Percentiles rank a stretch among this genome's conserved stretches.
These are phyloP conservation scores for Labrus mixtus DNA, from an alignment of 2,113 vertebrate genomes.

Conservation along the genomic window DNA sequence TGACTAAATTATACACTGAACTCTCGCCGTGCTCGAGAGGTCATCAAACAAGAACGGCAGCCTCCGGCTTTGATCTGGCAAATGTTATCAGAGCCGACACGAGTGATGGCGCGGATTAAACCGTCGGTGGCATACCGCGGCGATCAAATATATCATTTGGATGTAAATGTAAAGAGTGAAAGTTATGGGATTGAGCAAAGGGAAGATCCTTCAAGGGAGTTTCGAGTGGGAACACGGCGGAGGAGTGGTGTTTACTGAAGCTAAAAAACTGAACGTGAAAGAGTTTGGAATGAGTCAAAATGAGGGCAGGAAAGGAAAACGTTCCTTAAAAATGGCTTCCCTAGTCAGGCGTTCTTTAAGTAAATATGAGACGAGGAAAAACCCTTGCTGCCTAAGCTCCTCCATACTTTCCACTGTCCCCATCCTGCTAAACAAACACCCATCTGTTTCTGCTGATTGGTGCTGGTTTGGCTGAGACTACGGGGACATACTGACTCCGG, in stretches of 20 bases:
- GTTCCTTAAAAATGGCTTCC: constrained; percentile 46
- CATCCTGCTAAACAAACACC: constrained; percentile 69
- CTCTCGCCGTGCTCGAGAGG: constrained; percentile 36
- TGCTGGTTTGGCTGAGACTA: constrained; percentile 64
- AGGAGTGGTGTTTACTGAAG: constrained; percentile 15
- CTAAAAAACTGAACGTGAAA: constrained; percentile 11
- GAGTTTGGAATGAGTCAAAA: constrained; percentile 14
- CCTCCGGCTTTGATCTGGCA: constrained; percentile 25
- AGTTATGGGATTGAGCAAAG: constrained; percentile 16
- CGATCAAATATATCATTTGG: constrained; percentile 41
- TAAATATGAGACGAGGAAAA: constrained; percentile 39
- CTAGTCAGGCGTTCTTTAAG: constrained; percentile 37
- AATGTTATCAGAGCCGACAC: constrained; percentile 44
- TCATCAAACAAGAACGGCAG: constrained; percentile 45
- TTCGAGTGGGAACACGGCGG: no score
- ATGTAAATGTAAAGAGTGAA: constrained; percentile 26
- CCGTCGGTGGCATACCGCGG: constrained; percentile 11
- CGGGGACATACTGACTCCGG: constrained; percentile 64
- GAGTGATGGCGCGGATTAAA: constrained; percentile 30
- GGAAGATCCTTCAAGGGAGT: background rate
- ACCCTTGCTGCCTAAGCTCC: constrained; percentile 33
- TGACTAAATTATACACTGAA: constrained; percentile 66
- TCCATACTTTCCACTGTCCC: constrained; percentile 60
- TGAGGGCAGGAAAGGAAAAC: constrained; percentile 3
- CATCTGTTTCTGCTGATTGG: constrained; percentile 78